Conservation (phyloP, 2,113 vertebrate species). For the Bettongia penicillata region DNA sequence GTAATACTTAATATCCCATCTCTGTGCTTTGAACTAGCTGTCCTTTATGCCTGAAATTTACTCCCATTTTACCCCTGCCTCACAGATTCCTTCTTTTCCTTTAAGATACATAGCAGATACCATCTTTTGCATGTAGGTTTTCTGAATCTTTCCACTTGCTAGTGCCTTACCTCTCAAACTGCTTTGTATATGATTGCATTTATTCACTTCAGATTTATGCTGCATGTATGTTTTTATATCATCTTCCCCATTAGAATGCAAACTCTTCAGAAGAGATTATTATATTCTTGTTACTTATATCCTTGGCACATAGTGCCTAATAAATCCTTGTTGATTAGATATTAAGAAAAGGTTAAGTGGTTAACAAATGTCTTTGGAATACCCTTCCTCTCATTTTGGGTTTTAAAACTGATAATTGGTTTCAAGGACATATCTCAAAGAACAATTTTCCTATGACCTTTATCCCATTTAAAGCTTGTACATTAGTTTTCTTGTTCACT, state of each 20-base stretch:
- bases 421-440: slow-evolving; percentile 26
- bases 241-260: no score
- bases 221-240: no score
- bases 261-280: no score
- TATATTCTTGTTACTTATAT: no score
- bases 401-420: slow-evolving; percentile 27
- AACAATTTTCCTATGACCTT: slow-evolving; percentile 13
- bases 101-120: background rate
- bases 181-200: no score
- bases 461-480: background rate
- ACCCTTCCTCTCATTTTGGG: background rate
- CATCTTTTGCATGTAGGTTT: background rate
- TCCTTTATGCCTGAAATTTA: background rate
- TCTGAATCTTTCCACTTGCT: no score
- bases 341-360: slow-evolving; percentile 49
- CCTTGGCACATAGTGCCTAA: no score
- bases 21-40: background rate
- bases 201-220: no score
- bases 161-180: no score
- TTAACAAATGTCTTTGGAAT: slow-evolving; percentile 39
- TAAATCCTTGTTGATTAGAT: no score
- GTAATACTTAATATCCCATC: no score
- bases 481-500: no score
- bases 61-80: background rate
- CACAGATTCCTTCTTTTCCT: background rate